Conservation (phyloP, 2,113 vertebrate species). For the Nyctibius bracteatus region DNA sequence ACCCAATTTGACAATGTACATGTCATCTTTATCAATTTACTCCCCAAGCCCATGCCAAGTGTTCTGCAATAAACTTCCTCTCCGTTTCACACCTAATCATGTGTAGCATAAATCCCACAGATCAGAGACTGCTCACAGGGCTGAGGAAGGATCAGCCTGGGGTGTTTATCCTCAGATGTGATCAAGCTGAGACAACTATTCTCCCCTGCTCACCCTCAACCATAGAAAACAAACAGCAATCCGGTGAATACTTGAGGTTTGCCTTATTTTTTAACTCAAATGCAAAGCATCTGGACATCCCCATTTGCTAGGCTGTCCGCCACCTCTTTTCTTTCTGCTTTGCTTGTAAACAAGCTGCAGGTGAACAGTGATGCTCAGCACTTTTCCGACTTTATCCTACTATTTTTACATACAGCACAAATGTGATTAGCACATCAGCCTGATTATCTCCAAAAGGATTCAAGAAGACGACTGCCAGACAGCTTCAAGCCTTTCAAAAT, state of each 20-base stretch:
- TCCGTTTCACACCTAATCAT: constrained; percentile 69
- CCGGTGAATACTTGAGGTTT: background rate
- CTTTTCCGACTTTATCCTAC: background rate
- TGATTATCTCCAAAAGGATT: constrained; percentile 43
- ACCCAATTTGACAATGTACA: constrained; percentile 57
- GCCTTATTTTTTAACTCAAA: background rate
- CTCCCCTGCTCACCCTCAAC: background rate
- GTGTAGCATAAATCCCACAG: constrained; percentile 65
- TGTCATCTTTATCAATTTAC: constrained; percentile 63
- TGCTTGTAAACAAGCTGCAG: constrained; percentile 30
- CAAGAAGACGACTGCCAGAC: background rate
- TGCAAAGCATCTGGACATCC: background rate
- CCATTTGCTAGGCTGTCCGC: background rate
- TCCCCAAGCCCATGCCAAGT: constrained; percentile 33
- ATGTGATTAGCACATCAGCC: constrained; percentile 37
- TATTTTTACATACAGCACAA: constrained; percentile 35
- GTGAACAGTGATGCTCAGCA: constrained; percentile 23
- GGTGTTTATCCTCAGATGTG: constrained; percentile 16
- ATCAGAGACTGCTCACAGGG: constrained; percentile 38
- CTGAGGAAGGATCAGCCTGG: constrained; percentile 2
- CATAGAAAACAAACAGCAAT: background rate
- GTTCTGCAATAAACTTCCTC: constrained; percentile 67
- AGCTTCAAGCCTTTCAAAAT: background rate
- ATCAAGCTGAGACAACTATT: background rate
- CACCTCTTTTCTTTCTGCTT: background rate